Evolutionary conservation across 2,797 vertebrate species (phyloP), one percentile per base, ranked within the genome.

Genomic region (Phalanger gymnotis): DNA sequence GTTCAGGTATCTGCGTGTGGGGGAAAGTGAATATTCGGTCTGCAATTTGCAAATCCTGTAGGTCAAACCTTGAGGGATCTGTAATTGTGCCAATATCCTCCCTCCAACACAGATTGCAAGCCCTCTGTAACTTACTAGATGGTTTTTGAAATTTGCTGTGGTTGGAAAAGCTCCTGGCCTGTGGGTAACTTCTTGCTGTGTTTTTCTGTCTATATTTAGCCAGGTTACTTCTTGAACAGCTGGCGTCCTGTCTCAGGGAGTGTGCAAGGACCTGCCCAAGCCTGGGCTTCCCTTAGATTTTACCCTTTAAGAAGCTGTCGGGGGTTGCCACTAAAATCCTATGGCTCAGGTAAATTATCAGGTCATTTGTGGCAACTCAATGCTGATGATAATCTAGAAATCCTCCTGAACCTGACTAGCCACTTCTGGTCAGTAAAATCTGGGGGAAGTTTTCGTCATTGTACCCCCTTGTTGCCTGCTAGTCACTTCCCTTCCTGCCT

Each of bases 311-410:
- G 73, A 51, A 87, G 40, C 40, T 51, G 3, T 1, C 25, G 16
- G 10, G 40, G 66, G n/a, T 81, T 81, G n/a, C 19, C 73, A n/a
- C 40, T n/a, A 25, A 96, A 96, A 94, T 95, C 34, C 16, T 4
- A 81, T 95, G 57, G 89, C 91, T 96, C n/a, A 95, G 91, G 61
- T 87, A 90, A 92, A 73, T 91, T 73, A 95, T 92, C 54, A 95
- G 19, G 9, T 95, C 92, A 61, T 94, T 56, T 2, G 91, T 57
- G 10, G 40, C 27, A 47, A 96, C 95, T 96, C 53, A 93, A n/a
- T 91, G 66, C 61, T 90, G 92, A 27, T 91, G 47, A 92, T 96
- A 92, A 96, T 97, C 73, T 94, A 91, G 93, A 97, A 97, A 97
- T 66, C n/a, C n/a, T 16, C 40, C 40, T 12, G 73, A 96, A 28